Evolutionary conservation across 2,888 invertebrate genomes (phyloP), one percentile per base, ranked within the genome.

Genomic region (Psococerastis gibbosa): DNA sequence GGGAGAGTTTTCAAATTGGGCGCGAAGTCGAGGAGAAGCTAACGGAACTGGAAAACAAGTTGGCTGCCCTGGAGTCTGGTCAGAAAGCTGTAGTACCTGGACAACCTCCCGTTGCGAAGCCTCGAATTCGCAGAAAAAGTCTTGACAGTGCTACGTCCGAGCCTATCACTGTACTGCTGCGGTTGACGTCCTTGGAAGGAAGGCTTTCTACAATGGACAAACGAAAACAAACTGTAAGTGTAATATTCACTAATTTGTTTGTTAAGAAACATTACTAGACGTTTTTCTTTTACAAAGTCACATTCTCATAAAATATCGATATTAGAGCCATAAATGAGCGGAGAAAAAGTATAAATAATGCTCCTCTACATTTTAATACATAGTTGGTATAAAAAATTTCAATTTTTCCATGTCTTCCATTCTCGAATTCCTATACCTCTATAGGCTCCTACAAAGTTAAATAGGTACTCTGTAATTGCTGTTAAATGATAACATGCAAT

Each of bases 11-110:
- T 51, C 76, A 78, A 6, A 70, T 84, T 35, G 77, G 80, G 11
- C 83, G 82, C 58, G 84, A 85, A 59, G 71, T 88, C 15, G 88
- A 88, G 59, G 79, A 81, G 49, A 87, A 87, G 58, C 67, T 87
- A 35, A 70, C 71, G n/a, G 80, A 83, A 57, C 60, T 85, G 46
- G 84, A 85, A 62, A 75, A 70, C 42, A 83, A 82, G 63, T 77
- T 84, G 41, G 68, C 73, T 44, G 67, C 73, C 49, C 59, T 82
- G 43, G 80, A 81, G 55, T 64, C 60, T 3, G 61, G 42, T 20
- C 18, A 43, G 18, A 55, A 63, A 64, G 16, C 45, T 45, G 15
- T 32, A 41, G 32, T 32, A 42, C 15, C 38, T 2, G 32, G 43
- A n/a, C 27, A 32, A 20, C 27, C 32, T 22, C 27, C 44, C 15